Base-by-base conservation (phyloP, 1,140 invertebrate genomes). In the Watersipora subatra region DNA sequence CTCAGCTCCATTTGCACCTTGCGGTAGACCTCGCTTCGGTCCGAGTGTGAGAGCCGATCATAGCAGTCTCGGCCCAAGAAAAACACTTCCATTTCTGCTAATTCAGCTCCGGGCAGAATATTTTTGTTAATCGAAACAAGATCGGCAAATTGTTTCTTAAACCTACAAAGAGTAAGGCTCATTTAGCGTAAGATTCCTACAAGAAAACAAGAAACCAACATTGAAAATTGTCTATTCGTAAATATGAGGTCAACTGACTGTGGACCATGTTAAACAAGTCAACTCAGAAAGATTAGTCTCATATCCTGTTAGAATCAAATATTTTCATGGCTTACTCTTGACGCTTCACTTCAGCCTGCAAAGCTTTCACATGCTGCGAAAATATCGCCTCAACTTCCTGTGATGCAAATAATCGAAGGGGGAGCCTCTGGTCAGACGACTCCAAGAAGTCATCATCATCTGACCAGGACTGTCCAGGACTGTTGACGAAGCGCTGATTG, bases 51-150 rank as follows among this genome's bases (percentile, higher is more conserved):
- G 25, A 98, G 82, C 0, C 89, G 88, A 70, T 93, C 92, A 77
- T 92, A 97, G 74, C 93, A 95, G 76, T 96, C 92, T 28, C 93
- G 85, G 0, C 93, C 93, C 87, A 95, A 90, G 75, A 98, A 93
- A 46, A 94, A 83, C 3, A 97, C 91, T 69, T 91, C 84, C 28
- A 96, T 90, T 81, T 98, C 93, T 1, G 88, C 87, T 64, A 97
- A 81, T 70, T 88, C 86, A 80, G 96, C 94, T 2, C 93, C 94
- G 12, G 93, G 92, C 24, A 80, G 84, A 24, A 97, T 91, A 76
- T 93, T 94, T 12, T 67, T 64, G 1, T 92, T 94, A 78, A 96
- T 92, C 76, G 94, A 91, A 65, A 98, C 82, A 27, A 97, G 82
- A 73, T 90, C 87, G 75, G 93, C 93, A 82, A 97, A 97, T 77